A percentile compares a stretch with the other conserved stretches of the same genome.
These are phyloP conservation scores for Aselliscus stoliczkanus DNA, from an alignment of 2,797 vertebrate species.

Conservation along the genomic window DNA sequence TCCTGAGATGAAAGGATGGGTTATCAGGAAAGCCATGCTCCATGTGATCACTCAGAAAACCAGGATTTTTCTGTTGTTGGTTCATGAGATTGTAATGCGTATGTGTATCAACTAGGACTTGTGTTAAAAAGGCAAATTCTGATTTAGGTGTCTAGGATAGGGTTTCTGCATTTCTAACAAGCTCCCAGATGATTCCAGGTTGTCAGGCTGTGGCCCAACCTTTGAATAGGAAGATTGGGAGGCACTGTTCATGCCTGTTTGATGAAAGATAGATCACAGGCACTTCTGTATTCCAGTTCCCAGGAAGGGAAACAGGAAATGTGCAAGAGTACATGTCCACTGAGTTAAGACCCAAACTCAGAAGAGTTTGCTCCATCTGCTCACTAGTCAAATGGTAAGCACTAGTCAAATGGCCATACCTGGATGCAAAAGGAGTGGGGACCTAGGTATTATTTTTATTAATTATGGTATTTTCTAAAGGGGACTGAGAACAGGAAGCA, in stretches of 20 bases:
- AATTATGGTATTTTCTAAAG: neutral
- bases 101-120: neutral
- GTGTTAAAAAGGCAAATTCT: neutral
- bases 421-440: neutral
- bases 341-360: neutral
- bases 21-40: neutral
- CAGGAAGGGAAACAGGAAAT: neutral
- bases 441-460: neutral
- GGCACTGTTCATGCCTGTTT: neutral
- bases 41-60: neutral
- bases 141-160: neutral
- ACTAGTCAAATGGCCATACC: neutral
- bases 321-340: neutral
- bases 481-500: neutral
- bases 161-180: neutral
- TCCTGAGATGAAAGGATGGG: neutral
- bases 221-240: neutral
- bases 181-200: neutral
- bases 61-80: neutral
- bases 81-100: neutral
- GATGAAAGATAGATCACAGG: neutral
- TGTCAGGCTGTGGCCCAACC: neutral
- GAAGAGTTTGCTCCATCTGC: neutral
- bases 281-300: neutral
- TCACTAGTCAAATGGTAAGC: neutral